These are phyloP conservation scores for Perizoma affinitatum DNA, from an alignment of 2,888 invertebrate genomes.

Conservation along the genomic window DNA sequence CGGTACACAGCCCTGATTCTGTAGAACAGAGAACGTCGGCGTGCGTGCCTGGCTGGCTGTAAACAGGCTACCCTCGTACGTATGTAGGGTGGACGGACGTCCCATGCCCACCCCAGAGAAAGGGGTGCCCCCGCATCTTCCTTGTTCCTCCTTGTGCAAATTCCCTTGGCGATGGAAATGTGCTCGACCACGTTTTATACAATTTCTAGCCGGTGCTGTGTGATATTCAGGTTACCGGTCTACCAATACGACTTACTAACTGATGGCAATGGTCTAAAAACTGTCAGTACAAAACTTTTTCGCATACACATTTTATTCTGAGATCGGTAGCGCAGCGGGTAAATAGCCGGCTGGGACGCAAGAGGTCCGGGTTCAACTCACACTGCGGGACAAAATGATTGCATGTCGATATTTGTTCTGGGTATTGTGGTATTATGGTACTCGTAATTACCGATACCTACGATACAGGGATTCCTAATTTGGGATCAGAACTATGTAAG, in stretches of 20 bases:
- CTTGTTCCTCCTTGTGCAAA: conserved; percentile 84
- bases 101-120: conserved; percentile 70
- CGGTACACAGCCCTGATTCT: conserved; percentile 80
- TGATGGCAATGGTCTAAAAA: background rate
- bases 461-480: too few species aligned
- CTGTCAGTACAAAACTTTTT: background rate
- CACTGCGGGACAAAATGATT: too few species aligned
- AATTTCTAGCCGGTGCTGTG: conserved; percentile 74
- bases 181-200: conserved; percentile 84
- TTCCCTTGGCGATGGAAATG: conserved; percentile 84
- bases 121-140: conserved; percentile 81
- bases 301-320: too few species aligned
- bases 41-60: conserved; percentile 81
- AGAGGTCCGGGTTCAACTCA: too few species aligned
- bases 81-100: conserved; percentile 78
- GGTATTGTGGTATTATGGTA: too few species aligned
- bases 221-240: conserved; percentile 20
- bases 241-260: conserved; percentile 3
- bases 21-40: conserved; percentile 77
- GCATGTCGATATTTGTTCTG: too few species aligned
- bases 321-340: too few species aligned
- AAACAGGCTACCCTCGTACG: conserved; percentile 76
- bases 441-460: too few species aligned
- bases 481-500: too few species aligned
- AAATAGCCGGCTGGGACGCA: too few species aligned